Conservation (phyloP, 2,113 vertebrate genomes). For the Eclectus roratus region DNA sequence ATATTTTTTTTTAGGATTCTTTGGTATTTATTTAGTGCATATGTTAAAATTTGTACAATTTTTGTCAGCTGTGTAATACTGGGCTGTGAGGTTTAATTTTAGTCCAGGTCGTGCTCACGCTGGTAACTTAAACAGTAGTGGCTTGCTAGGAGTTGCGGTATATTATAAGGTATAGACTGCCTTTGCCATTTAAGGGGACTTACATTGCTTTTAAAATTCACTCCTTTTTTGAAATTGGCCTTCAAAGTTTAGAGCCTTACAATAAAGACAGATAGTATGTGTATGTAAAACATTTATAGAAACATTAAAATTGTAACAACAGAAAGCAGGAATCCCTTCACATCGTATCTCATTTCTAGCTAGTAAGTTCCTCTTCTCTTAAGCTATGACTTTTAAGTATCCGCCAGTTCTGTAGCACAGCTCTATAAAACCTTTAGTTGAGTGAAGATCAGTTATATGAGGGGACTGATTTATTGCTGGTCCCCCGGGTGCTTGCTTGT, state of each 20-base stretch:
- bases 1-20: neutral
- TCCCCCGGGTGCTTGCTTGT: neutral
- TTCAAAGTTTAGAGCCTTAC: neutral
- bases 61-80: neutral
- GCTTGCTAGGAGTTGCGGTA: neutral
- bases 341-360: neutral
- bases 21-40: neutral
- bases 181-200: neutral
- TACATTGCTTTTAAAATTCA: neutral
- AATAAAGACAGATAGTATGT: neutral
- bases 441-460: neutral
- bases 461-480: neutral
- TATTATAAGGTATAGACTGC: neutral
- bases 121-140: neutral
- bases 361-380: neutral
- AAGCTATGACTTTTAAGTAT: neutral
- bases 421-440: neutral
- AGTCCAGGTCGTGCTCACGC: neutral
- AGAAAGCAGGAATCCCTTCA: neutral
- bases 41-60: neutral
- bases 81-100: constrained; percentile 10
- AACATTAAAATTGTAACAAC: neutral
- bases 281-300: neutral
- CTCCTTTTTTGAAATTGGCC: neutral
- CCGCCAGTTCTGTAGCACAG: neutral